Conservation (phyloP, 2,888 invertebrate genomes). For the Phrixothrix hirtus region DNA sequence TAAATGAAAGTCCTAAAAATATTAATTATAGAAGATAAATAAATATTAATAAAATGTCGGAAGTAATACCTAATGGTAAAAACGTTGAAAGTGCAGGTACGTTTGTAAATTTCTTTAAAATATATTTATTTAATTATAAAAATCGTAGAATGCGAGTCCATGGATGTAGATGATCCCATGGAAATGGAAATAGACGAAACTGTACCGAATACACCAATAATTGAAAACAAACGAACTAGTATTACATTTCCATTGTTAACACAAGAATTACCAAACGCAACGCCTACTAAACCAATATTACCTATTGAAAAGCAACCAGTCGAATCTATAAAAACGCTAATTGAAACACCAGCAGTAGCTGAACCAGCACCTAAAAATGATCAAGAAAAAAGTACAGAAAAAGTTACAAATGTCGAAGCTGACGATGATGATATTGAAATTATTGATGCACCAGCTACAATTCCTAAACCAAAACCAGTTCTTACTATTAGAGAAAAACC, state of each 20-base stretch:
- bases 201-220: slow-evolving; percentile 44
- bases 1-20: no score
- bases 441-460: background rate
- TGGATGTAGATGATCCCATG: slow-evolving; percentile 20
- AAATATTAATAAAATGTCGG: no score
- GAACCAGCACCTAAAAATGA: no score
- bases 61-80: no score
- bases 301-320: background rate
- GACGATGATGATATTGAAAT: slow-evolving; percentile 21
- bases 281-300: background rate
- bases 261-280: background rate
- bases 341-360: no score
- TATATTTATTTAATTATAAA: background rate
- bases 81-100: no score
- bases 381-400: no score
- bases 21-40: no score
- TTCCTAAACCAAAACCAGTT: background rate
- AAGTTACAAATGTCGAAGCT: no score
- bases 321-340: no score
- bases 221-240: slow-evolving; percentile 37
- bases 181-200: slow-evolving; percentile 51
- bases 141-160: slow-evolving; percentile 1
- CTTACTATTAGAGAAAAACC: background rate
- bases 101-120: no score
- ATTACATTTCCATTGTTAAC: slow-evolving; percentile 6